Evolutionary conservation across 2,113 vertebrate genomes (phyloP).

Genomic region (Herpetotheres cachinnans): DNA sequence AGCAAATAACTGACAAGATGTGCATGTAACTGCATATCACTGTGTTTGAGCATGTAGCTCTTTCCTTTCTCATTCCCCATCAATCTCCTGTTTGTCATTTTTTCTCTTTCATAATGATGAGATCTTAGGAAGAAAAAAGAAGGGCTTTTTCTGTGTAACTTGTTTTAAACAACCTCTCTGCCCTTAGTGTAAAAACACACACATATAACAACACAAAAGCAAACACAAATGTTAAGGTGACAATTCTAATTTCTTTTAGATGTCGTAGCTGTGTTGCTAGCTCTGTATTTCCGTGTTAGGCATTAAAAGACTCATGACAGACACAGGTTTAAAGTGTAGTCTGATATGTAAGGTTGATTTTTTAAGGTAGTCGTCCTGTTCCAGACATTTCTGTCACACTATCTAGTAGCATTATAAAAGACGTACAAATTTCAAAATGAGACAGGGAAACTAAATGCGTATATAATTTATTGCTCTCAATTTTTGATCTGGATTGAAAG

Average conservation of each 20-base stretch:
- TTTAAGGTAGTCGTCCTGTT: background rate
- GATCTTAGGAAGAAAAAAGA: background rate
- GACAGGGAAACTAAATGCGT: background rate
- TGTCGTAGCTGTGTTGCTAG: background rate
- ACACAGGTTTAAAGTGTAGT: background rate
- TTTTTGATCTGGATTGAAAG: background rate
- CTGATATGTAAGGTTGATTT: background rate
- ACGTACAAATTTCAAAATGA: background rate
- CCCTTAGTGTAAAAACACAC: background rate
- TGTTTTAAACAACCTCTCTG: background rate
- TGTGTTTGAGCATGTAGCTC: background rate
- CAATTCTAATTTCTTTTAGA: background rate
- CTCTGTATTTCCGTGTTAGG: background rate
- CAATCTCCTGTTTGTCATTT: background rate
- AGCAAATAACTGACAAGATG: background rate
- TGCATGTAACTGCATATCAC: background rate
- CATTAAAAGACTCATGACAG: background rate
- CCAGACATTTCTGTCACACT: background rate
- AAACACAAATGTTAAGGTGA: background rate
- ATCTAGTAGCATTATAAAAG: background rate
- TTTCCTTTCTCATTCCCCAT: background rate
- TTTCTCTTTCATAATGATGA: background rate
- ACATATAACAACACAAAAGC: background rate
- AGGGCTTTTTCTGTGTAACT: rapidly evolving
- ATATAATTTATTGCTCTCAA: background rate